These are phyloP conservation scores for Gymnobelideus leadbeateri DNA, from an alignment of 2,113 vertebrate species.

Conservation along the genomic window DNA sequence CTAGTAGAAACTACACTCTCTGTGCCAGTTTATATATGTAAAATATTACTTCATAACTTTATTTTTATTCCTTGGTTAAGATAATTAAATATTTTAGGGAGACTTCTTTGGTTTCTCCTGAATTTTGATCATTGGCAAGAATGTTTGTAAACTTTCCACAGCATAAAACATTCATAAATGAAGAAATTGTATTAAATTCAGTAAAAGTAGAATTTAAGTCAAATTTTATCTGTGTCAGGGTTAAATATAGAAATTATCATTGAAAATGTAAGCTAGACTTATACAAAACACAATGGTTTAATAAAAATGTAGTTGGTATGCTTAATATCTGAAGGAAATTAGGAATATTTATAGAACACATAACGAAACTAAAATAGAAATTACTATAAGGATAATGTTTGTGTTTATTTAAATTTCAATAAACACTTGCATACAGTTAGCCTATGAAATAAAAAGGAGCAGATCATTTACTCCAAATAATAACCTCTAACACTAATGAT, in stretches of 20 bases:
- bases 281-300: not conserved
- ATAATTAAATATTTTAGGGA: not conserved
- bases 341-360: not conserved
- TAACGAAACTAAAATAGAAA: slow-evolving; percentile 22
- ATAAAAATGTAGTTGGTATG: not conserved
- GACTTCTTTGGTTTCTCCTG: not conserved
- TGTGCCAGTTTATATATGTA: not conserved
- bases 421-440: slow-evolving; percentile 28
- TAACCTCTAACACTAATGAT: not conserved
- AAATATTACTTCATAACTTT: not conserved
- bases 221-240: not conserved
- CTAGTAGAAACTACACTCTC: not conserved
- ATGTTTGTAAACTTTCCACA: not conserved
- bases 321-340: not conserved
- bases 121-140: not conserved
- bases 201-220: not conserved
- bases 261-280: not conserved
- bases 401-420: not conserved
- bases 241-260: not conserved
- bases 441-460: not conserved
- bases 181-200: not conserved
- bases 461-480: not conserved
- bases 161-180: not conserved
- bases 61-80: not conserved
- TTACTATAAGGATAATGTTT: not conserved